These are phyloP conservation scores for Agrochola litura DNA, from an alignment of 2,888 invertebrate species.

Conservation along the genomic window DNA sequence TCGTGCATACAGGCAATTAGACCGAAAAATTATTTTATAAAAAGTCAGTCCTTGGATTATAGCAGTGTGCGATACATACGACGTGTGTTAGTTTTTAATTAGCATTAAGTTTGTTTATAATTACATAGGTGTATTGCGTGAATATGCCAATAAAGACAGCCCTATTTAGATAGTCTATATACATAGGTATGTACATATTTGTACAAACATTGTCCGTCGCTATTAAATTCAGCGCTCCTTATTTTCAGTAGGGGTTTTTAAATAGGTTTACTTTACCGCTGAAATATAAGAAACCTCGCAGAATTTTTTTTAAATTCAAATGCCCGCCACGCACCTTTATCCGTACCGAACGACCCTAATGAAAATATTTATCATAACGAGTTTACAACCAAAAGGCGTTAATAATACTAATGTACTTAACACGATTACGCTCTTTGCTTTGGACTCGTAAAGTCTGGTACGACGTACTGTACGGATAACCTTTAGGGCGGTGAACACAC, in stretches of 20 bases:
- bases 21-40: conserved; percentile 18
- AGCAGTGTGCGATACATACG: conserved; percentile 26
- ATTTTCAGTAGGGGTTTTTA: conserved; percentile 23
- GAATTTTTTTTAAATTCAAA: conserved; percentile 40
- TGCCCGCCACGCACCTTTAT: conserved; percentile 8
- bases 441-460: conserved; percentile 24
- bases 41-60: conserved; percentile 27
- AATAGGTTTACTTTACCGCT: conserved; percentile 41
- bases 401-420: conserved; percentile 41
- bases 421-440: conserved; percentile 59
- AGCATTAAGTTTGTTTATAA: conserved; percentile 38
- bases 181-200: conserved; percentile 9
- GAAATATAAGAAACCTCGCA: conserved; percentile 34
- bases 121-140: conserved; percentile 17
- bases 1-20: conserved; percentile 43
- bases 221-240: conserved; percentile 4
- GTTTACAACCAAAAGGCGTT: conserved; percentile 32
- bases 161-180: conserved; percentile 6
- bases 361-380: conserved; percentile 41
- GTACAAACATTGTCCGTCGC: conserved; percentile 19
- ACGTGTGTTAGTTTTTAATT: conserved; percentile 49
- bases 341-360: conserved; percentile 18
- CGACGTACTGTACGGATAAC: conserved; percentile 9
- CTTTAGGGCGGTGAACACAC: conserved; percentile 19
- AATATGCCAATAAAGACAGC: conserved; percentile 5